Percentiles rank a stretch among this genome's conserved stretches.
Conservation (phyloP, 2,888 invertebrate species). For the Nezara viridula region DNA sequence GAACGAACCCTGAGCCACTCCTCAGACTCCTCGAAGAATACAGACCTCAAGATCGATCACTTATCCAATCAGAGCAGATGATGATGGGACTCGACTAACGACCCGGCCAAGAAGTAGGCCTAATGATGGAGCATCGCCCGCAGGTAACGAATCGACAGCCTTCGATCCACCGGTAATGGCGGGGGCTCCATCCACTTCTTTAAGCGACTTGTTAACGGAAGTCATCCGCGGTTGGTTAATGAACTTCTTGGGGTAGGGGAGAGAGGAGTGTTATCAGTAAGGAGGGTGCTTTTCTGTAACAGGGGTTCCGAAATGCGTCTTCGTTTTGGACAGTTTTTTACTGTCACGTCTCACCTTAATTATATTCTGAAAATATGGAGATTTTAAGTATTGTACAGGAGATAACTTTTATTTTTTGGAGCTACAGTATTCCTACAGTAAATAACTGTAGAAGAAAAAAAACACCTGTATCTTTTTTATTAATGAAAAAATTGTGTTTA, state of each 20-base stretch:
- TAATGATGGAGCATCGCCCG: not conserved
- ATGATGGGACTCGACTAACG: conserved; percentile 11
- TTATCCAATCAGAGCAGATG: conserved; percentile 25
- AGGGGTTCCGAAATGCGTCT: not conserved
- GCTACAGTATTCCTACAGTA: no score
- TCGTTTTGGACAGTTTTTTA: not conserved
- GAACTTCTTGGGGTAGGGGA: not conserved
- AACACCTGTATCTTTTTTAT: no score
- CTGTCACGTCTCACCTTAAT: no score
- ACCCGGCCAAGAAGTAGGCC: conserved; percentile 11
- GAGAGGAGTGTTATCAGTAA: not conserved
- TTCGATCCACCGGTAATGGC: not conserved
- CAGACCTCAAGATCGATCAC: not conserved
- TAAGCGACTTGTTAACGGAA: conserved; percentile 27
- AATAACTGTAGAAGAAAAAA: no score
- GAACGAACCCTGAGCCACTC: not conserved
- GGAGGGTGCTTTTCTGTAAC: not conserved
- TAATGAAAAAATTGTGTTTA: no score
- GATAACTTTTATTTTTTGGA: no score
- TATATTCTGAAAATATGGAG: no score
- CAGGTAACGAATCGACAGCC: not conserved
- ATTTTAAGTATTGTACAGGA: no score
- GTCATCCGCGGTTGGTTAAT: conserved; percentile 17
- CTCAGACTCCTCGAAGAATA: not conserved
- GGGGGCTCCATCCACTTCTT: not conserved